Evolutionary conservation across 2,888 invertebrate species (phyloP), one percentile per base, ranked within the genome.

Genomic region (Trypoxylon attenuatum): DNA sequence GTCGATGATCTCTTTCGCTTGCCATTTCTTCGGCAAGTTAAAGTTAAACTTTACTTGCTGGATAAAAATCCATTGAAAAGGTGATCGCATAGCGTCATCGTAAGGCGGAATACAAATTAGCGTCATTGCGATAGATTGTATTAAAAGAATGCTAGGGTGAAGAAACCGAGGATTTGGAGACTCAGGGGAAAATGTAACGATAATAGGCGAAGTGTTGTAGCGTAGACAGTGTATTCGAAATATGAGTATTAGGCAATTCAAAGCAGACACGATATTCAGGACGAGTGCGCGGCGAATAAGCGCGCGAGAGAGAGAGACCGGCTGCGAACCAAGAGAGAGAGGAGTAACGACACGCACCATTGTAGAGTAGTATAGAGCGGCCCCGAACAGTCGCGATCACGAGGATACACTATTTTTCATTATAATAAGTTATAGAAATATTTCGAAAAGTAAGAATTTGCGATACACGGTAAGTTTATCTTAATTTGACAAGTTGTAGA

Each of bases 301-400:
- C 19, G 22, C 45, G 69, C 65, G 66, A 54, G 65, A 66, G 60
- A 65, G 45, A 57, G 51, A 3, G 27, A 45, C 10, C 51, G 43
- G n/a, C 15, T 6, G 19, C 2, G 6, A 23, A 33, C 10, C 33
- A n/a, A n/a, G 49, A 45, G 45, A 29, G 55, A 55, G 51, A 69
- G 33, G 57, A 57, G 61, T 54, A 39, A 54, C 55, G 56, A 63
- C 41, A 62, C 54, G 43, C 57, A 59, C 51, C n/a, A 53, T 59
- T 45, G 13, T 10, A 63, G 56, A 21, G 57, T 50, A 61, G 67
- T 68, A 63, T 67, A 70, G 66, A 69, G 68, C 60, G 60, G 61
- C 63, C 33, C 64, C 57, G 61, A 42, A 45, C 65, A 66, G 64
- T 71, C 72, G 55, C 65, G 63, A 73, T 71, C 45, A 71, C 64